Evolutionary conservation across 2,113 vertebrate genomes (phyloP), one percentile per base, ranked within the genome.

Genomic region (Anhinga anhinga): DNA sequence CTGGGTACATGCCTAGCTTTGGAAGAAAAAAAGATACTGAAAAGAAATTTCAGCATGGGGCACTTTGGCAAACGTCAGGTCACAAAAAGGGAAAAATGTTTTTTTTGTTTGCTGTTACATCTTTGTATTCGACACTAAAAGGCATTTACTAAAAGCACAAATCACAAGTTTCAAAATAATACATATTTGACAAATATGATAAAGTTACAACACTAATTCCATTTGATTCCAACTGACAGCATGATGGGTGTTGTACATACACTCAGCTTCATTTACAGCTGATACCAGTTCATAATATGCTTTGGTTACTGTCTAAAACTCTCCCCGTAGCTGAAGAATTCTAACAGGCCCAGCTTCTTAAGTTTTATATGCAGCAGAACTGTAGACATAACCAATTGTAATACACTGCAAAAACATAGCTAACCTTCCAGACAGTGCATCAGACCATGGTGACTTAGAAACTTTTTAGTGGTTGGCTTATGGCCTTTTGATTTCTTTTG

Each of bases 61-160:
- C 97, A 99, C 97, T 98, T 98, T 97, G 98, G 99, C 98, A 99
- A 99, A 99, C 98, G 98, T 98, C 99, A 99, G 99, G 99, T 99
- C 98, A 99, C 97, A 97, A 96, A 97, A 98, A 98, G 97, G 88
- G 97, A 97, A 98, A 98, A 98, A 99, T 98, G 97, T 99, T 99
- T 99, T 99, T 99, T 99, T 98, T 99, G 98, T 98, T 98, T 98
- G 97, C 98, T 98, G 93, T 98, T 99, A 98, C 98, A 98, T 98
- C 98, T 98, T 98, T 98, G 98, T 98, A 98, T 96, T 97, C 96
- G 92, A 94, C 47, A 93, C 86, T 96, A 96, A 97, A 97, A 97
- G 97, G 82, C 92, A 96, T 10, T 93, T 88, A 89, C 92, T 98
- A 96, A 97, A 98, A 98, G 98, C 98, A 98, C 98, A 98, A 98